A percentile compares a stretch with the other conserved stretches of the same genome.
These are phyloP conservation scores for Blera fallax DNA, from an alignment of 2,888 invertebrate species.

Conservation along the genomic window DNA sequence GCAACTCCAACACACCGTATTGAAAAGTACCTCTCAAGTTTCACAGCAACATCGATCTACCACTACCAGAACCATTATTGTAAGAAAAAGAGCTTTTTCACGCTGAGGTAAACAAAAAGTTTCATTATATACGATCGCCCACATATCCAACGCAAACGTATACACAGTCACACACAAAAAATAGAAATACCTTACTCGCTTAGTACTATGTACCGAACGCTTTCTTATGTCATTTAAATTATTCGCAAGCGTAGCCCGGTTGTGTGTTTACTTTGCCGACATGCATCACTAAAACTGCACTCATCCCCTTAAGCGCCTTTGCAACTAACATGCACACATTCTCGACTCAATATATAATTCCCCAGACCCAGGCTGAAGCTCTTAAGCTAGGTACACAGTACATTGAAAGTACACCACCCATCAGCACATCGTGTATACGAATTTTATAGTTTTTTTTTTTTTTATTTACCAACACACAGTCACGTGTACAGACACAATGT, in stretches of 20 bases:
- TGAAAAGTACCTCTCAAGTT: background rate
- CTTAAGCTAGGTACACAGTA: conserved; percentile 22
- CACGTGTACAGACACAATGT: conserved; percentile 68
- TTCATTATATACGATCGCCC: background rate
- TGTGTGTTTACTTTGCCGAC: background rate
- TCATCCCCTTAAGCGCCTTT: background rate
- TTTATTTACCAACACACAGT: conserved; percentile 50
- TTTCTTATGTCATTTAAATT: conserved; percentile 21
- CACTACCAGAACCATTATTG: background rate
- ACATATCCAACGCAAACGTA: background rate
- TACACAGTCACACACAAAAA: too few relatives aligned
- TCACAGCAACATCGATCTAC: conserved; percentile 37
- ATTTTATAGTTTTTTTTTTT: conserved; percentile 33
- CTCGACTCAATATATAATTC: background rate
- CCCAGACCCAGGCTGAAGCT: conserved; percentile 35
- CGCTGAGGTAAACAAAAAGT: conserved; percentile 33
- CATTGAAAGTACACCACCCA: background rate
- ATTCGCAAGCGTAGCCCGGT: background rate
- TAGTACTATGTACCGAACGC: background rate
- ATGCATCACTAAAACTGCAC: conserved; percentile 35
- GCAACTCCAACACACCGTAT: background rate
- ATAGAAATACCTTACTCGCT: background rate
- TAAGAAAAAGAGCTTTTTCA: conserved; percentile 14
- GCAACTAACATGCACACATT: background rate
- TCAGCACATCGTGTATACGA: background rate